Percentiles rank a stretch among this genome's conserved stretches.
These are phyloP conservation scores for Ennomos fuscantarius DNA, from an alignment of 2,888 invertebrate species.

Conservation along the genomic window DNA sequence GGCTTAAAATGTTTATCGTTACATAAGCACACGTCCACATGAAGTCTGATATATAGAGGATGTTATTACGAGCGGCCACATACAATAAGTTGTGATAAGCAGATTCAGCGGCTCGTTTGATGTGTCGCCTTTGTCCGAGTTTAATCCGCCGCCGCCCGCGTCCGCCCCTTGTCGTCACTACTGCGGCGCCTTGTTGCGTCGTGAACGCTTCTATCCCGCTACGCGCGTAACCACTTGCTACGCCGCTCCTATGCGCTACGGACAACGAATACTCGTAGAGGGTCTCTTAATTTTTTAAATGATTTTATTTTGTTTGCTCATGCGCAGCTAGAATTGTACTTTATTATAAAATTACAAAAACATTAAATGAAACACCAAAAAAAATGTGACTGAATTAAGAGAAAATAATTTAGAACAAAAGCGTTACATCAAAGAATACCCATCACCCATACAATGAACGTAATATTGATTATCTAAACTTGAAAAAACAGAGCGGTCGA, in stretches of 20 bases:
- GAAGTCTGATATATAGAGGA: slow-evolving; percentile 73
- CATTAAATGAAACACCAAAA: too few species aligned
- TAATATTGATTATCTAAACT: slow-evolving; percentile 23
- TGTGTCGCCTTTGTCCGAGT: slow-evolving; percentile 77
- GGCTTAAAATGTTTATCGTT: slow-evolving; percentile 50
- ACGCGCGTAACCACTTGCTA: slow-evolving; percentile 30
- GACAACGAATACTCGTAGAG: slow-evolving; percentile 37
- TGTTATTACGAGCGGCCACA: slow-evolving; percentile 70
- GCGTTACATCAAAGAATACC: slow-evolving; percentile 22
- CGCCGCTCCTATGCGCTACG: slow-evolving; percentile 52
- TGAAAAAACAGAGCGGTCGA: slow-evolving; percentile 18
- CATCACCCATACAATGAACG: slow-evolving; percentile 1
- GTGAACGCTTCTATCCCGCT: slow-evolving; percentile 14
- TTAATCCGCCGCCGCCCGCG: slow-evolving; percentile 64
- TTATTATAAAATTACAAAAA: too few species aligned
- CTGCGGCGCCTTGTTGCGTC: neutral
- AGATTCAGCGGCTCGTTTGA: slow-evolving; percentile 80
- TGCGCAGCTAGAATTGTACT: too few species aligned
- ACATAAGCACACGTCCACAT: slow-evolving; percentile 53
- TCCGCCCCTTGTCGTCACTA: neutral
- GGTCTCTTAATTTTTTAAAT: neutral
- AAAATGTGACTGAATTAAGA: too few species aligned
- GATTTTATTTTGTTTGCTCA: too few species aligned
- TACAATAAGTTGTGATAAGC: slow-evolving; percentile 80
- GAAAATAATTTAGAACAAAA: slow-evolving; percentile 10